Evolutionary conservation across 2,113 vertebrate species (phyloP), one percentile per base, ranked within the genome.

Genomic region (Tympanuchus pallidicinctus): DNA sequence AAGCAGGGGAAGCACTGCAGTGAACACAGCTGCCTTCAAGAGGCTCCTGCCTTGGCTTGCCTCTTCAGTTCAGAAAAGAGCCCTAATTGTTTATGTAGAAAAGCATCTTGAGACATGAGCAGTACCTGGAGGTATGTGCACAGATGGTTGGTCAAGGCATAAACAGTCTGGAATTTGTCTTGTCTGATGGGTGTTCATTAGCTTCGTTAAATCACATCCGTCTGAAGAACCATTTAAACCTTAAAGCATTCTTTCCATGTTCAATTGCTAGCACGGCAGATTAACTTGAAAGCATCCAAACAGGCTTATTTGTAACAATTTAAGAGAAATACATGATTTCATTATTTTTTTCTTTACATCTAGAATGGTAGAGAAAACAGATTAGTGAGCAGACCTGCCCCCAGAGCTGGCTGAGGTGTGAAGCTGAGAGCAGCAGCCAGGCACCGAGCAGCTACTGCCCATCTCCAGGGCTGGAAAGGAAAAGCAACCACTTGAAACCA

Each of bases 121-220:
- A 97, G 95, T 96, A 97, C 97, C 97, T 97, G 97, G 84, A 98
- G 97, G 97, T 97, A 98, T 98, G 98, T 79, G 83, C 96, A 97
- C 98, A 98, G 98, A 98, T 98, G 98, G 96, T 87, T 97, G 97
- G 97, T 95, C 86, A 97, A 96, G 96, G 97, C 96, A 98, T 97
- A 98, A 98, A 98, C 85, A 97, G 97, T 97, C 97, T 98, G 98
- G 97, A 98, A 98, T 98, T 96, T 97, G 97, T 98, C 97, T 96
- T 97, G 97, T 98, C 97, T 98, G 96, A 94, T 97, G 96, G 86
- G 92, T 86, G 92, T 97, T 98, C 98, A 97, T 98, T 98, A 98
- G 96, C 80, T 88, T 87, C 95, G 97, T 95, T 97, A 97, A 98
- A 98, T 97, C 97, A 96, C 96, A 96, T 96, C 94, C 94, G 89